Evolutionary conservation across 2,797 vertebrate species (phyloP).

Genomic region (Gila robusta): DNA sequence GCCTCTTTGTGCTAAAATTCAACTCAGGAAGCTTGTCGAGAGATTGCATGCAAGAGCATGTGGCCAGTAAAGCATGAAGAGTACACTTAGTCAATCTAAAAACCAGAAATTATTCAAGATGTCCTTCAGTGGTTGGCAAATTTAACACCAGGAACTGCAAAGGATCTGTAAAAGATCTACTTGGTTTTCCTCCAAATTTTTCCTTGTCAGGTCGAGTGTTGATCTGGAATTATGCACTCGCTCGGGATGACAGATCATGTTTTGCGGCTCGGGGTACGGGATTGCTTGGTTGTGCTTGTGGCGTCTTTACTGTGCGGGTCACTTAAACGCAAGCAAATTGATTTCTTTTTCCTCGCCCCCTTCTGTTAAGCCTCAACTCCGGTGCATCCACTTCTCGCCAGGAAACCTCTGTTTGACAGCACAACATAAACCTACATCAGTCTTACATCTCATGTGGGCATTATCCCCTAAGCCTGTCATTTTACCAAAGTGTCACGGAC

Average conservation of each 20-base stretch:
- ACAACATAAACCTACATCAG: conserved; percentile 55
- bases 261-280: conserved; percentile 3
- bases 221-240: conserved; percentile 41
- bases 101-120: conserved; percentile 59
- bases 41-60: conserved; percentile 33
- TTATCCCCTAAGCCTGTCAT: conserved; percentile 65
- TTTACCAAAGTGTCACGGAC: conserved; percentile 39
- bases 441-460: conserved; percentile 50
- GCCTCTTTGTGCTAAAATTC: conserved; percentile 20
- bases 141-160: conserved; percentile 25
- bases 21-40: conserved; percentile 8
- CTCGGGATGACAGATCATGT: conserved; percentile 40
- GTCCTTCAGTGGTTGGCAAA: conserved; percentile 38
- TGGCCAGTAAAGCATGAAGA: conserved; percentile 38
- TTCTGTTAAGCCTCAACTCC: background rate
- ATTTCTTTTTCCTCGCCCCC: conserved; percentile 11
- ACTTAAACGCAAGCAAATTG: conserved; percentile 41
- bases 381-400: background rate
- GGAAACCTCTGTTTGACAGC: conserved; percentile 55
- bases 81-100: conserved; percentile 51
- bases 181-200: conserved; percentile 47
- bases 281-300: background rate
- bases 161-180: conserved; percentile 35
- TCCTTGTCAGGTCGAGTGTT: conserved; percentile 38
- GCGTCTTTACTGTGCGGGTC: conserved; percentile 18